These are phyloP conservation scores for Macrosiphum euphorbiae DNA, from an alignment of 2,888 invertebrate species.

Conservation along the genomic window DNA sequence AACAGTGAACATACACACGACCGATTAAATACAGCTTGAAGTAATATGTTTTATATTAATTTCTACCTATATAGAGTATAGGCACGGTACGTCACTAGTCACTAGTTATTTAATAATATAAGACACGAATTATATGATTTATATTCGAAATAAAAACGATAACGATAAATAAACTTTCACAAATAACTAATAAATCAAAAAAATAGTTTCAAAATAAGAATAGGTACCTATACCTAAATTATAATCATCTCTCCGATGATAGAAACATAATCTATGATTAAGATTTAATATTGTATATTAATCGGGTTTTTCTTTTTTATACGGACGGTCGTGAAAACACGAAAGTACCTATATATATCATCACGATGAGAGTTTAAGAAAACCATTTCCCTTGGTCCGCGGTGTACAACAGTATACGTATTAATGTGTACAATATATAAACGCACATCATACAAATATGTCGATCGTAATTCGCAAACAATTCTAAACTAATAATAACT, in stretches of 20 bases:
- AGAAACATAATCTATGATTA: neutral
- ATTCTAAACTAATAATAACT: neutral
- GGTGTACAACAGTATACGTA: neutral
- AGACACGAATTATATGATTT: neutral
- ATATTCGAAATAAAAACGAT: neutral
- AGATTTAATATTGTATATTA: neutral
- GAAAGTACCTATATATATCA: neutral
- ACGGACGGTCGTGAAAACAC: neutral
- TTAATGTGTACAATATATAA: neutral
- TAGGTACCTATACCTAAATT: neutral
- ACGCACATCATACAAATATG: neutral
- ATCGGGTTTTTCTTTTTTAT: neutral
- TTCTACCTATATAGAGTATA: neutral
- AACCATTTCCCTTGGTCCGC: neutral
- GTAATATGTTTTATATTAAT: neutral
- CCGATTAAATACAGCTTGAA: neutral
- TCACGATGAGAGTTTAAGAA: neutral
- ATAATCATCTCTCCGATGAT: neutral
- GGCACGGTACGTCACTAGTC: no score
- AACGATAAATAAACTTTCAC: neutral
- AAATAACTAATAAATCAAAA: neutral
- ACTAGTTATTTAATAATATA: neutral
- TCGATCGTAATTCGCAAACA: neutral
- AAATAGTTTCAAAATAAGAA: neutral
- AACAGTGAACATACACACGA: neutral